Evolutionary conservation across 2,797 vertebrate genomes (phyloP).

Genomic region (Chiropotes sagulatus): DNA sequence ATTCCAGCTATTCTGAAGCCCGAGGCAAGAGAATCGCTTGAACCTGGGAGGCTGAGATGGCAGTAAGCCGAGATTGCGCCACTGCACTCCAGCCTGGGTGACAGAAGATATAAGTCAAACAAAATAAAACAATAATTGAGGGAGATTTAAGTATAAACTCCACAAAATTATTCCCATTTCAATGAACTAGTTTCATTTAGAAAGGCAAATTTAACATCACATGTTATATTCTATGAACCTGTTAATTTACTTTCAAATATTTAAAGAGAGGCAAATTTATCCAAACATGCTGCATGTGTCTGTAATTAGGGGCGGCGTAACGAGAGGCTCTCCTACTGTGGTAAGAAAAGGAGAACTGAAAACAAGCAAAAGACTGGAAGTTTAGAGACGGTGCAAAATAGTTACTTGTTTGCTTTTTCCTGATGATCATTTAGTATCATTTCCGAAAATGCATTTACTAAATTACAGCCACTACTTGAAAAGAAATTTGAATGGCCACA

Average conservation of each 20-base stretch:
- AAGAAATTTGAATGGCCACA: background rate
- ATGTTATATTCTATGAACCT: background rate
- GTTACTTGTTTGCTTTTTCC: background rate
- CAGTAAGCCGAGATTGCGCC: background rate
- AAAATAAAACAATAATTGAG: background rate
- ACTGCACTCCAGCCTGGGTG: background rate
- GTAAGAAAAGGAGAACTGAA: background rate
- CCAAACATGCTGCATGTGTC: background rate
- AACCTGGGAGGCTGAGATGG: background rate
- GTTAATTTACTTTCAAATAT: background rate
- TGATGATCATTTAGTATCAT: background rate
- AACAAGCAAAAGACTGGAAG: background rate
- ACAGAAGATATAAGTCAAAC: background rate
- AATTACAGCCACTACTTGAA: background rate
- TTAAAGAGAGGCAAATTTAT: background rate
- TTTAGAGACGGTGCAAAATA: background rate
- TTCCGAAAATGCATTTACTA: background rate
- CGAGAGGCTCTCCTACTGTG: background rate
- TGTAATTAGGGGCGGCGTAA: background rate
- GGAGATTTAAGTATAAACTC: background rate
- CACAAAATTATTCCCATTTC: background rate
- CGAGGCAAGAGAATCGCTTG: background rate
- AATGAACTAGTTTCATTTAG: background rate
- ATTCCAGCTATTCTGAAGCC: background rate
- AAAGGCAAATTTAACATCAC: slow-evolving; percentile 15